A percentile compares a stretch with the other conserved stretches of the same genome.
These are phyloP conservation scores for Halotydeus destructor DNA, from an alignment of 1,140 invertebrate genomes.

Conservation along the genomic window DNA sequence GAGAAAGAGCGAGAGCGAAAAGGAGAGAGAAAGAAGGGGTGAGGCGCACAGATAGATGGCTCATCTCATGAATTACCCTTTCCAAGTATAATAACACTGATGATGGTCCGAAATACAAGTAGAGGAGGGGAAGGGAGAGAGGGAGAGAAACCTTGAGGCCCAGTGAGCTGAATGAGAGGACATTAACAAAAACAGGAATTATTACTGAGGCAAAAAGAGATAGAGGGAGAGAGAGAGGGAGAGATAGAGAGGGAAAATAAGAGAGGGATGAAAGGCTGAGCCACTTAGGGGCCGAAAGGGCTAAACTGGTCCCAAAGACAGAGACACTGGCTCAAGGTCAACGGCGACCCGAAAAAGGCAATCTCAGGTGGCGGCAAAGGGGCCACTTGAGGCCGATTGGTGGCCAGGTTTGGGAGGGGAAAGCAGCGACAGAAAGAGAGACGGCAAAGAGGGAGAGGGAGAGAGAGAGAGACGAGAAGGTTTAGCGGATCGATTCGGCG, in stretches of 20 bases:
- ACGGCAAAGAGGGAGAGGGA: background rate
- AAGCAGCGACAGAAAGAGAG: background rate
- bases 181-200: no score
- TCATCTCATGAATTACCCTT: no score
- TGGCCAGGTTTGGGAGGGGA: background rate
- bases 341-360: background rate
- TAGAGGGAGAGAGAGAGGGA: background rate
- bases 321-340: no score
- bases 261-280: background rate
- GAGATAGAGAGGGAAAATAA: background rate
- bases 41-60: no score
- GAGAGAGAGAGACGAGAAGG: background rate
- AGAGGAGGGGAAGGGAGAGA: background rate
- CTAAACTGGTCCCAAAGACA: no score
- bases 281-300: no score
- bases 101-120: no score
- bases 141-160: no score
- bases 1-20: background rate
- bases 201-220: slow-evolving; percentile 1
- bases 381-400: background rate
- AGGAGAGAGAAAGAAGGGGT: background rate
- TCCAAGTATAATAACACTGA: no score
- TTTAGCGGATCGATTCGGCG: no score
- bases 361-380: background rate
- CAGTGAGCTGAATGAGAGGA: no score